These are phyloP conservation scores for Raja brachyura DNA, from an alignment of 2,113 vertebrate genomes.

Conservation along the genomic window DNA sequence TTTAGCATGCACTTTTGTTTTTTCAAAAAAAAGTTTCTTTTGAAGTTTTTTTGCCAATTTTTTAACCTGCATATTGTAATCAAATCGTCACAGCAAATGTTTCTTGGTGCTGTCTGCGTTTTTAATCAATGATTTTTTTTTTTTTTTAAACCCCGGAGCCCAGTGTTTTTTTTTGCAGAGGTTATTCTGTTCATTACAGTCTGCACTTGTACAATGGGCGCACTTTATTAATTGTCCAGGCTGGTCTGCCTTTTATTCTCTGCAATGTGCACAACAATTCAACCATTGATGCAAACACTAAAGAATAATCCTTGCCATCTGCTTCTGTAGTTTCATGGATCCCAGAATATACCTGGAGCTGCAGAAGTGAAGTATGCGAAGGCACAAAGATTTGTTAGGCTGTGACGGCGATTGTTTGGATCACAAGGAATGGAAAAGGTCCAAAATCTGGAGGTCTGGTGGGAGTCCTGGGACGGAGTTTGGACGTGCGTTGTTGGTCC, in stretches of 20 bases:
- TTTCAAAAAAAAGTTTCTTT: not conserved
- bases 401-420: not conserved
- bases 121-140: not conserved
- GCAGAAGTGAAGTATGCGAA: not conserved
- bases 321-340: not conserved
- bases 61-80: not conserved
- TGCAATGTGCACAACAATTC: not conserved
- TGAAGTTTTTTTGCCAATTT: not conserved
- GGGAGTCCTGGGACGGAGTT: not conserved
- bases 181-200: constrained; percentile 8
- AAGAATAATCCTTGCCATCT: not conserved
- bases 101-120: not conserved
- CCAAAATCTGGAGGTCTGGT: not conserved
- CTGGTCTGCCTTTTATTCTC: not conserved
- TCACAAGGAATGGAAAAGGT: not conserved
- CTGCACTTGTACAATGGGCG: not conserved
- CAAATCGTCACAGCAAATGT: not conserved
- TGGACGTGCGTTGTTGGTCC: no score
- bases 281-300: not conserved
- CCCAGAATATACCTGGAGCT: not conserved
- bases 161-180: not conserved
- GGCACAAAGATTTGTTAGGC: not conserved
- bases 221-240: not conserved
- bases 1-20: not conserved
- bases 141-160: not conserved